Conservation (phyloP, 2,888 invertebrate genomes). For the Hypercompe scribonia region DNA sequence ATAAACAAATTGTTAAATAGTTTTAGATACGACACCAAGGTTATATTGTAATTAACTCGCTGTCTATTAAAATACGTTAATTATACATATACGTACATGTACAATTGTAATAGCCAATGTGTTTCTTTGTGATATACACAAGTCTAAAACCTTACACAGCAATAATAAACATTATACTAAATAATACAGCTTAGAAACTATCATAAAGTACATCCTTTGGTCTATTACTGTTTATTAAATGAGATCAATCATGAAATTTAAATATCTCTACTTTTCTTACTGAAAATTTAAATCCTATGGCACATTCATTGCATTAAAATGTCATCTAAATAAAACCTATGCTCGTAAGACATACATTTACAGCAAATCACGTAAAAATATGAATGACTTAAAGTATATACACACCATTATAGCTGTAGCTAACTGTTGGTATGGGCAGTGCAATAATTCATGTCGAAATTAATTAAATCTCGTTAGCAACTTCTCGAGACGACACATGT, state of each 20-base stretch:
- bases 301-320: background rate
- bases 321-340: background rate
- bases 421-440: constrained; percentile 28
- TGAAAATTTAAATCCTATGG: no score
- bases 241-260: background rate
- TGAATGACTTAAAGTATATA: background rate
- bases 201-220: background rate
- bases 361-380: background rate
- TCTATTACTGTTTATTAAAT: background rate
- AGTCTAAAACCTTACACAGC: background rate
- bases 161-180: background rate
- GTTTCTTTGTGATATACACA: constrained; percentile 1
- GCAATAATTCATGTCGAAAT: constrained; percentile 43
- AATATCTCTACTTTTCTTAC: background rate
- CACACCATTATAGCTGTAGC: constrained; percentile 30
- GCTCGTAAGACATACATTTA: background rate
- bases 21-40: background rate
- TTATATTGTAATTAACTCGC: background rate
- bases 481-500: constrained; percentile 40
- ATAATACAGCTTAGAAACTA: background rate
- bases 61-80: background rate
- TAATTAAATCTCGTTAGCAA: constrained; percentile 40
- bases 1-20: no score
- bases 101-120: background rate
- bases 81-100: no score